phyloP scores from a whole-genome alignment of 2,113 vertebrate genomes.

The Spea multiplicata region DNA sequence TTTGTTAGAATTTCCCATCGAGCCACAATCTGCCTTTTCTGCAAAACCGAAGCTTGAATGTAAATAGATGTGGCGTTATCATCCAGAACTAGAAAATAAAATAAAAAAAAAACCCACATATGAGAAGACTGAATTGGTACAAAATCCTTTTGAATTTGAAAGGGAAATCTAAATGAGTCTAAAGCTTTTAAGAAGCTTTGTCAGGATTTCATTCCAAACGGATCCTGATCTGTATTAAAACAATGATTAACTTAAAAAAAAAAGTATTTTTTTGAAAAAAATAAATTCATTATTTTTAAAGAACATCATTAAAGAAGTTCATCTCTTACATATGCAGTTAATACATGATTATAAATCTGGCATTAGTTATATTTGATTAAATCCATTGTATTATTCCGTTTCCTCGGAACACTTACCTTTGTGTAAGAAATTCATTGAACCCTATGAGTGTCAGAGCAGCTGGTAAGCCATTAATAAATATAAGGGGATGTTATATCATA shows the following conservation, averaged over 20 bases:
- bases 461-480: too few relatives aligned
- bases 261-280: background rate
- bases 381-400: background rate
- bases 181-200: slow-evolving; percentile 57
- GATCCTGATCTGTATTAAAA: slow-evolving; percentile 50
- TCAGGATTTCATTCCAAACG: slow-evolving; percentile 50
- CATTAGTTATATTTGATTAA: background rate
- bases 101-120: slow-evolving; percentile 14
- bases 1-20: slow-evolving; percentile 2
- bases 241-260: slow-evolving; percentile 30
- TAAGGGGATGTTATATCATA: too few relatives aligned
- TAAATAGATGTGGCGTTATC: slow-evolving; percentile 31
- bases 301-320: slow-evolving; percentile 36
- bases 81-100: slow-evolving; percentile 23
- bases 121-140: slow-evolving; percentile 35
- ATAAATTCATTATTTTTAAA: slow-evolving; percentile 29
- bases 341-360: background rate
- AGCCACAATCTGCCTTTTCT: slow-evolving; percentile 15
- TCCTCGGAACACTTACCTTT: background rate
- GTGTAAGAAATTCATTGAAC: background rate
- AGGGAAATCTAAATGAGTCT: slow-evolving; percentile 61
- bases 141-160: slow-evolving; percentile 57
- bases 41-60: slow-evolving; percentile 21
- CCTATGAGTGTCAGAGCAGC: background rate
- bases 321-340: slow-evolving; percentile 6